Percentiles rank a stretch among this genome's conserved stretches.
Conservation (phyloP, 2,888 invertebrate species). For the Colletes collaris region DNA sequence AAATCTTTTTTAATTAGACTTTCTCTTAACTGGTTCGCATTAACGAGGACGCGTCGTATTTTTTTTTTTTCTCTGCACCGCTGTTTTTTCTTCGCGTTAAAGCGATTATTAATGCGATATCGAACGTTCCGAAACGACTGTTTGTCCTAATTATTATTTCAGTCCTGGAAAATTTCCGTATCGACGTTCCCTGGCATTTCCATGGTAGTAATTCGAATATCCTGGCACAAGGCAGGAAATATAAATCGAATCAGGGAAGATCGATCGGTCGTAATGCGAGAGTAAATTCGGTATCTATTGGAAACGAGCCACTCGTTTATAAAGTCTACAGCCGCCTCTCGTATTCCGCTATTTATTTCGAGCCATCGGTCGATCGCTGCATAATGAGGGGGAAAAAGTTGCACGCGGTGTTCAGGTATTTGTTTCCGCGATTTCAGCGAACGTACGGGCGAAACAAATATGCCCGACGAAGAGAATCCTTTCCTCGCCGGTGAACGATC, state of each 20-base stretch:
- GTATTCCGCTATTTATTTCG: background rate
- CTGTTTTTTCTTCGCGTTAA: background rate
- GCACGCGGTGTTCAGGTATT: background rate
- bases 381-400: background rate
- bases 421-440: background rate
- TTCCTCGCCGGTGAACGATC: background rate
- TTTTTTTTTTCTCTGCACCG: background rate
- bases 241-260: slow-evolving; percentile 12
- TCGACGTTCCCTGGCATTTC: background rate
- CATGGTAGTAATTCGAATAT: background rate
- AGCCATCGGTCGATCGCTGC: background rate
- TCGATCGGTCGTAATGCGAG: slow-evolving; percentile 2
- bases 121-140: too few species aligned
- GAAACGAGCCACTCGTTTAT: background rate
- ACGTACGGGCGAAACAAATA: slow-evolving; percentile 2
- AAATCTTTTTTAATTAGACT: slow-evolving; percentile 19
- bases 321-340: background rate
- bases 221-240: background rate
- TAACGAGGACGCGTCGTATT: slow-evolving; percentile 24
- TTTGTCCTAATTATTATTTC: background rate
- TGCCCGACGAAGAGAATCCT: background rate
- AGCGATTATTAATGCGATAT: too few species aligned
- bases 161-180: background rate
- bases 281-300: slow-evolving; percentile 4
- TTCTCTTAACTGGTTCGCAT: slow-evolving; percentile 20